Evolutionary conservation across 2,113 vertebrate species (phyloP), one percentile per base, ranked within the genome.

Genomic region (Barbus barbus): DNA sequence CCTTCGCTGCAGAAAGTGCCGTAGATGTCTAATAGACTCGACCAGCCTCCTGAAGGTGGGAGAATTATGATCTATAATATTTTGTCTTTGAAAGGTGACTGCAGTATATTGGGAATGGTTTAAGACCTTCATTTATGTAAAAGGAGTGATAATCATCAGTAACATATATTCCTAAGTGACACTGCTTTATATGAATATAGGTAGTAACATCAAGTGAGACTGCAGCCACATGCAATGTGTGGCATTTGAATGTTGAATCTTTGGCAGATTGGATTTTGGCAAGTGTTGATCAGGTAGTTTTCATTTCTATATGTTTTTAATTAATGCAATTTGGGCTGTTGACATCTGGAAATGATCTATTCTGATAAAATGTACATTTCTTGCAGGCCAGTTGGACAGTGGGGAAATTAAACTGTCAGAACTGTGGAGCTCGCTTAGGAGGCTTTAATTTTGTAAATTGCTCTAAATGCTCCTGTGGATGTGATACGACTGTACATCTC

Each of bases 371-470:
- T 63, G 1, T 33, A 1, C 60, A 18, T 28, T 82, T 48, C 89
- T 76, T 86, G 81, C 85, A 98, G 96, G 94, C 94, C 69, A 93
- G 95, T 83, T 96, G 96, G 96, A 97, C 95, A 83, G 89, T 91
- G 75, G 95, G 97, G 85, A 97, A 96, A 90, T 92, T 97, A 76
- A 94, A 94, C 90, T 98, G 96, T 88, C 94, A 91, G 0, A 93
- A 94, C 86, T 98, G 97, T 88, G 91, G 94, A 12, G 94, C 94
- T 87, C 94, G 89, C 22, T 89, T 97, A 89, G 96, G 95, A 65
- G 93, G 92, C 84, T 97, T 97, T 92, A 96, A 96, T 92, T 97
- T 98, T 84, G 67, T 95, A 78, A 93, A 90, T 85, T 90, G 87
- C 87, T 91, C 89, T 85, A 93, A 93, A 88, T 96, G 94, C 89